Base-by-base conservation (phyloP, 2,888 invertebrate genomes). In the Adela reaumurella region DNA sequence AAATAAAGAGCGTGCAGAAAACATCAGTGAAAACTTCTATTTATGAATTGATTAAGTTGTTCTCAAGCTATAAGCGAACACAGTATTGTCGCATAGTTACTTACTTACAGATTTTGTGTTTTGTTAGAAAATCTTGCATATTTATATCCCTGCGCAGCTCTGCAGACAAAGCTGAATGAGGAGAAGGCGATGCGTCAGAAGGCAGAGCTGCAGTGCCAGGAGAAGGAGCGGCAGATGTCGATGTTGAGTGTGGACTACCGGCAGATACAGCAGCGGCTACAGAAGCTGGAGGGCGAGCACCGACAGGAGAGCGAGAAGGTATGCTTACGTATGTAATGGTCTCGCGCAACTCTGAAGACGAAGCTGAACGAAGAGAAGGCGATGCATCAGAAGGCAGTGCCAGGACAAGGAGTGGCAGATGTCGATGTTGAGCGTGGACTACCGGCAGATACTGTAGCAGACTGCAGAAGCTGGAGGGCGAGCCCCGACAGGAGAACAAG, bases 361-460 rank as follows among this genome's bases (percentile, higher is more conserved):
- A 96, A 95, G 78, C 72, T 96, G 52, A 94, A 91, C 59, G 94
- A 94, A 66, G 97, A 97, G 71, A 94, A 94, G 65, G 83, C 84
- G 48, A 88, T 89, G 3, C 82, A 94, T 46, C 93, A 94, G 64
- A 88, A 91, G 57, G 88, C 93, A 87, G 52, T 89, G 88, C 16
- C 93, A 97, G 70, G 95, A 96, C 67, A 92, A 93, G 61, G 97
- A 97, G 66, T 83, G 97, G 1, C 94, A 95, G 70, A 90, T 95
- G 65, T 95, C 93, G 11, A 96, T 96, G 91, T 81, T 97, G 28
- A 90, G 91, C 17, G 94, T 97, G 2, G 97, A 97, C 72, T 92
- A 95, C 67, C 82, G 94, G n/a, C 96, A 96, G 76, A 90, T 95
- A 62, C 93, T 94, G 63, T 90, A 94, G 64, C 85, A 93, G n/a